phyloP scores from a whole-genome alignment of 2,888 invertebrate genomes.

The Drosophila emarginata region DNA sequence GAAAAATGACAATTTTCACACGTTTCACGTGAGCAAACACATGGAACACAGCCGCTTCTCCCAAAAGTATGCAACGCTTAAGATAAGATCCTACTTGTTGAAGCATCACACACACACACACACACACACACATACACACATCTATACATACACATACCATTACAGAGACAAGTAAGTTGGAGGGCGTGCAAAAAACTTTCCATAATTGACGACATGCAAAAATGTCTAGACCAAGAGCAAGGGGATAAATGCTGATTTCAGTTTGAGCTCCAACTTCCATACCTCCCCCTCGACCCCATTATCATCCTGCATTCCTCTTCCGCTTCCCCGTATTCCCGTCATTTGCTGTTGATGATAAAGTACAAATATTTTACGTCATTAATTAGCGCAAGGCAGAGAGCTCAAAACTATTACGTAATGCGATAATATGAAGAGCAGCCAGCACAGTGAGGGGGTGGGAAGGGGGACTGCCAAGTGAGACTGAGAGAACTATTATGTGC shows the following conservation, averaged over 20 bases:
- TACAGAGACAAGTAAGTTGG: conserved; percentile 12
- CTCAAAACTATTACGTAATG: conserved; percentile 68
- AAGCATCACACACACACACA: conserved; percentile 33
- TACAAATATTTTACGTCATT: conserved; percentile 73
- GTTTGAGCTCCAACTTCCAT: neutral
- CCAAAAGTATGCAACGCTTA: conserved; percentile 37
- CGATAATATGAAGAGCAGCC: conserved; percentile 49
- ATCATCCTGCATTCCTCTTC: too few species aligned
- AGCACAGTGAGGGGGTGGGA: neutral
- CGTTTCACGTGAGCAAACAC: conserved; percentile 38
- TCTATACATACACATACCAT: conserved; percentile 18
- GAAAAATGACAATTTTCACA: conserved; percentile 54
- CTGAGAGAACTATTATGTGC: conserved; percentile 54
- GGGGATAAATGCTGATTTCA: conserved; percentile 6
- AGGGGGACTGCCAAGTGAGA: conserved; percentile 22
- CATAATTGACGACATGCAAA: conserved; percentile 70
- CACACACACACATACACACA: conserved; percentile 20
- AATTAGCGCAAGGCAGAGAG: conserved; percentile 60
- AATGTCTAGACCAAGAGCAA: conserved; percentile 17
- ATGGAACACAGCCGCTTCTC: conserved; percentile 7
- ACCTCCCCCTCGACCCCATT: too few species aligned
- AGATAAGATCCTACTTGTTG: conserved; percentile 64
- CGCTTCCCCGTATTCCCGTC: conserved; percentile 5
- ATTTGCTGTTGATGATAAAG: conserved; percentile 52
- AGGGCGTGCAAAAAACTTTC: conserved; percentile 63